phyloP scores from a whole-genome alignment of 2,797 vertebrate genomes.

The Gambelia wislizenii region DNA sequence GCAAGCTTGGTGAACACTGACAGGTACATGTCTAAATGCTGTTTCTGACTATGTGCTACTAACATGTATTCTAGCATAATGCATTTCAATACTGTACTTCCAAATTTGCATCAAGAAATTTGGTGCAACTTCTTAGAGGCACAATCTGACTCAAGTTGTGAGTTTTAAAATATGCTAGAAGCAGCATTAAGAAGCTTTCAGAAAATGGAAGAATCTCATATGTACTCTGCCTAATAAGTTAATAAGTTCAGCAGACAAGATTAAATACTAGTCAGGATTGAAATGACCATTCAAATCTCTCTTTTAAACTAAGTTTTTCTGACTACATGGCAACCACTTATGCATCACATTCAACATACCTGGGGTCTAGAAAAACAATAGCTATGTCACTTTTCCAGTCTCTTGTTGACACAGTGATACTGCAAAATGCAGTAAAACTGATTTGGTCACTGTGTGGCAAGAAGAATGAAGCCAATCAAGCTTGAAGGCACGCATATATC shows the following conservation, averaged over 20 bases:
- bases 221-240: background rate
- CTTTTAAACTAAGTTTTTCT: background rate
- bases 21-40: background rate
- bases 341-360: background rate
- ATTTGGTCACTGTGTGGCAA: background rate
- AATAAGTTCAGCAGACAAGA: background rate
- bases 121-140: no score
- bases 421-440: background rate
- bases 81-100: background rate
- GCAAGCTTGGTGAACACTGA: background rate
- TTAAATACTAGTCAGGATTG: background rate
- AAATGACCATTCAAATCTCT: background rate
- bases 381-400: no score
- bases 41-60: background rate
- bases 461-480: background rate
- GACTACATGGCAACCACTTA: background rate
- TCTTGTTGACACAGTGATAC: background rate
- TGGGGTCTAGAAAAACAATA: background rate
- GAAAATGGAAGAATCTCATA: background rate
- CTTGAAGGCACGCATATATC: background rate
- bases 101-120: background rate
- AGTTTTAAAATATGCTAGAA: background rate
- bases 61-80: background rate
- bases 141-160: background rate
- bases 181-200: background rate